Base-by-base conservation (phyloP, 2,797 vertebrate species). In the Buphagus erythrorhynchus region DNA sequence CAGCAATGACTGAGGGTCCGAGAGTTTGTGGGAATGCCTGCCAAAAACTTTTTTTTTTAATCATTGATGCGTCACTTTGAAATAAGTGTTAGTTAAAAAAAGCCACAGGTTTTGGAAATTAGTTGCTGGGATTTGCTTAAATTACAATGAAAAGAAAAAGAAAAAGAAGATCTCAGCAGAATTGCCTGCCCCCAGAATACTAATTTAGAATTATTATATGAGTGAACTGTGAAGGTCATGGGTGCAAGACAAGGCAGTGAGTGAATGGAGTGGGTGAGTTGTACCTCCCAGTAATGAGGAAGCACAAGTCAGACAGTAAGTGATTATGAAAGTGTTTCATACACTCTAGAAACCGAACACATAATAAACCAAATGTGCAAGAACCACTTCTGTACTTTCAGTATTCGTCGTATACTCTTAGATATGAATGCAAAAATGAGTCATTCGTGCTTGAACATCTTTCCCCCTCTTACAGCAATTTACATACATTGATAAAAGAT, bases 401-500 rank as follows among this genome's bases (percentile, higher is more conserved):
- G 21, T 93, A 90, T 95, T 94, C 95, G 71, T 75, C 0, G 35
- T 43, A 66, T 73, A 81, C 93, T 86, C 96, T 91, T 86, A 94
- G 82, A 93, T 79, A 14, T 81, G 93, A 97, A 95, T 93, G 88
- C 1, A 0, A 78, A 91, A 95, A 66, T 96, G 96, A 97, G 91
- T 97, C 94, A 97, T 72, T 52, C 52, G 9, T 13, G 52, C 94
- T 96, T 36, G 73, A 94, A 80, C 73, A 90, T 75, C 85, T 72
- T 93, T 96, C 43, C 28, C 78, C 48, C 52, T 78, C 82, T 69
- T 72, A 69, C 69, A 86, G 91, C 48, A 66, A 93, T 95, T 95
- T 95, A n/a, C 80, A 88, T 86, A 93, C 73, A 63, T 88, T 94
- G 89, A 95, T 77, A 69, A 86, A 91, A 93, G 43, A 86, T 69